These are phyloP conservation scores for Apocheima hispidaria DNA, from an alignment of 2,888 invertebrate species.

Conservation along the genomic window DNA sequence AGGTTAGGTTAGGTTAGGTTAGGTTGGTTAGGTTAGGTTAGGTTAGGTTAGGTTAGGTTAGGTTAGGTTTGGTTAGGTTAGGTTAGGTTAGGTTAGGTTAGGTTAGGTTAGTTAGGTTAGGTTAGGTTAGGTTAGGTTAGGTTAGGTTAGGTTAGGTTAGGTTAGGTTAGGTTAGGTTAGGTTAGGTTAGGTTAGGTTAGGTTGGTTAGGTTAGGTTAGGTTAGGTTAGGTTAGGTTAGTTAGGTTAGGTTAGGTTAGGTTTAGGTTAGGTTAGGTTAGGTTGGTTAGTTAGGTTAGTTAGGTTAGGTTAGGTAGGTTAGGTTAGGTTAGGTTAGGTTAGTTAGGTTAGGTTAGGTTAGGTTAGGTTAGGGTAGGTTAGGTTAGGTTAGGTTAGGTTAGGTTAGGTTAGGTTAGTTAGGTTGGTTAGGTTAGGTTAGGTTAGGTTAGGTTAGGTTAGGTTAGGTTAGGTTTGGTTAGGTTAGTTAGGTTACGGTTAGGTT, in stretches of 20 bases:
- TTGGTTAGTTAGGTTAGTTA: slow-evolving; percentile 26
- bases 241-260: slow-evolving; percentile 33
- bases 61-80: slow-evolving; percentile 45
- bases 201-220: no score
- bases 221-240: slow-evolving; percentile 40
- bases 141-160: slow-evolving; percentile 31
- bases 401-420: slow-evolving; percentile 28
- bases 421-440: slow-evolving; percentile 16
- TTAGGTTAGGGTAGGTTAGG: slow-evolving; percentile 30
- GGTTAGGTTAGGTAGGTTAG: slow-evolving; percentile 27
- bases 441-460: slow-evolving; percentile 41
- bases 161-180: slow-evolving; percentile 34
- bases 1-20: slow-evolving; percentile 17
- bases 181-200: slow-evolving; percentile 41
- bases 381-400: slow-evolving; percentile 30
- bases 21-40: slow-evolving; percentile 12
- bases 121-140: slow-evolving; percentile 38
- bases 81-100: slow-evolving; percentile 31
- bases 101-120: slow-evolving; percentile 33
- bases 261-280: slow-evolving; percentile 30
- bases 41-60: slow-evolving; percentile 41
- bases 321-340: slow-evolving; percentile 26
- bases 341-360: slow-evolving; percentile 27
- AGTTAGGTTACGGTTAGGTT: slow-evolving; percentile 36
- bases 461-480: slow-evolving; percentile 45